These are phyloP conservation scores for Conchocele bisecta DNA, from an alignment of 2,888 invertebrate genomes.

Conservation along the genomic window DNA sequence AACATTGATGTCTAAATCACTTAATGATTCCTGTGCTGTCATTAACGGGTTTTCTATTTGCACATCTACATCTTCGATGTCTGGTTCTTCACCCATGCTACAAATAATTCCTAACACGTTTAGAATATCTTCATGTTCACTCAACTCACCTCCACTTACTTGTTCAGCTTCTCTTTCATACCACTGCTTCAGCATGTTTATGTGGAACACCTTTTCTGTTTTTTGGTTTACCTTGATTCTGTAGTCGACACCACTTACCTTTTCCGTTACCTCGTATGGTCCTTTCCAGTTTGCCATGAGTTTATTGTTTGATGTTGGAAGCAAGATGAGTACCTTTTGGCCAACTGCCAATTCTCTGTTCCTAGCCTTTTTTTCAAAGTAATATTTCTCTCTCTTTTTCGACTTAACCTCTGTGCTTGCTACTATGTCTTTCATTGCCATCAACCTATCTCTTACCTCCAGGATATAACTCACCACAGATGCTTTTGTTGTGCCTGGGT, in stretches of 20 bases:
- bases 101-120: too few relatives aligned
- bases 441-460: background rate
- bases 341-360: background rate
- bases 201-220: slow-evolving; percentile 1
- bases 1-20: too few relatives aligned
- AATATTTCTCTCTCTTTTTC: background rate
- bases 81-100: too few relatives aligned
- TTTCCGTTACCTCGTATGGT: background rate
- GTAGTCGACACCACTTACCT: slow-evolving; percentile 9
- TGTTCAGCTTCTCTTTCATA: background rate
- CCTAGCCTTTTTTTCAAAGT: too few relatives aligned
- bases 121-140: too few relatives aligned
- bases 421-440: background rate
- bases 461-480: background rate
- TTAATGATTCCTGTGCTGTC: too few relatives aligned
- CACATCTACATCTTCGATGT: too few relatives aligned
- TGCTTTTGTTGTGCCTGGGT: too few relatives aligned
- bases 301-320: background rate
- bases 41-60: too few relatives aligned
- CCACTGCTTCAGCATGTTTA: slow-evolving; percentile 3
- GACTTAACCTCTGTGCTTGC: background rate
- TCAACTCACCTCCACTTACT: too few relatives aligned
- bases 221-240: background rate
- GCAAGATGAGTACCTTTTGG: background rate
- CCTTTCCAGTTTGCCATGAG: slow-evolving; percentile 5